Conservation (phyloP, 2,113 vertebrate species). For the Amphiprion percula region DNA sequence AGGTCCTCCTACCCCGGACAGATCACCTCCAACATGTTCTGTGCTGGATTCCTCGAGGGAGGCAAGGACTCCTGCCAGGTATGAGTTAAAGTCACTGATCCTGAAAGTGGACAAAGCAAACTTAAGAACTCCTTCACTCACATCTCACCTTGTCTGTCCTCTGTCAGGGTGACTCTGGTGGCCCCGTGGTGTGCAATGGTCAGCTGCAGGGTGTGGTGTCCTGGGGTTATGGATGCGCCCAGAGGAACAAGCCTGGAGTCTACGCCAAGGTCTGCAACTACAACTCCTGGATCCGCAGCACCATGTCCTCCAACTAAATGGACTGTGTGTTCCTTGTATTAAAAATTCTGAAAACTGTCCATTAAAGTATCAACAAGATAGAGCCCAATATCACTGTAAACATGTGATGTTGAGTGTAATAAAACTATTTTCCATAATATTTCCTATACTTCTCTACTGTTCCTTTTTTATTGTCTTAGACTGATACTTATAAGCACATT, state of each 20-base stretch:
- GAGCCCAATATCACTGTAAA: too few species aligned
- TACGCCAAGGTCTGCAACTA: conserved; percentile 88
- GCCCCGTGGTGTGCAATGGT: conserved; percentile 85
- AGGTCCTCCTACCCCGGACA: conserved; percentile 82
- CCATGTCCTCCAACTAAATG: conserved; percentile 70
- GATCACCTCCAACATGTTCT: conserved; percentile 90
- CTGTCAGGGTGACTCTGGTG: conserved; percentile 87
- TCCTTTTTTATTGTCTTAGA: too few species aligned
- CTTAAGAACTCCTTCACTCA: background rate
- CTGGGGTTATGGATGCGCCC: conserved; percentile 88
- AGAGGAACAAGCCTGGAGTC: conserved; percentile 84
- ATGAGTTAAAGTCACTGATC: background rate
- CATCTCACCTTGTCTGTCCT: background rate
- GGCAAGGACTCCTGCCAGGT: conserved; percentile 95
- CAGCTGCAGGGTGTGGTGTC: conserved; percentile 88
- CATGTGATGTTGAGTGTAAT: too few species aligned
- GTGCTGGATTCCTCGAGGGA: conserved; percentile 89
- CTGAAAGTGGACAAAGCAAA: background rate
- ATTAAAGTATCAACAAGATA: too few species aligned
- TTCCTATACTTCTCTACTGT: too few species aligned
- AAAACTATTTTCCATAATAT: too few species aligned
- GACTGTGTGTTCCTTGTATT: too few species aligned
- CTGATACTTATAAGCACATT: too few species aligned
- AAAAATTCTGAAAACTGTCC: too few species aligned
- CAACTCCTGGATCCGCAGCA: conserved; percentile 80